Evolutionary conservation across 1,140 invertebrate species (phyloP).

Genomic region (Panonychus citri): DNA sequence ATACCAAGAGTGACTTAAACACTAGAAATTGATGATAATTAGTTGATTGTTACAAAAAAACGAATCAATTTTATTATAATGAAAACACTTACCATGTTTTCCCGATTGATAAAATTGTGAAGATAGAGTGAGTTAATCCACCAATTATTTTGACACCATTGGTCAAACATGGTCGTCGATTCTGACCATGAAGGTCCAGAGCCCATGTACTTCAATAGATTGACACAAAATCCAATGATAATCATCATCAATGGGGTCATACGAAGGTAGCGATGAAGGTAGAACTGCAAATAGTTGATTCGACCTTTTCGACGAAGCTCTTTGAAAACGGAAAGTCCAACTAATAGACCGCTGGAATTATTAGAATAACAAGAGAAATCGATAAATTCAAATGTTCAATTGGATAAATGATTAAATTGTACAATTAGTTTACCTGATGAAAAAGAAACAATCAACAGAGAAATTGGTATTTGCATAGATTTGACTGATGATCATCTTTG

Average conservation of each 20-base stretch:
- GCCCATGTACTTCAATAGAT: slow-evolving; percentile 13
- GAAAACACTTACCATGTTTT: slow-evolving; percentile 17
- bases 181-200: slow-evolving; percentile 15
- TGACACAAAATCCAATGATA: slow-evolving; percentile 14
- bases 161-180: slow-evolving; percentile 15
- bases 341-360: slow-evolving; percentile 14
- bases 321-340: slow-evolving; percentile 10
- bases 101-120: slow-evolving; percentile 17
- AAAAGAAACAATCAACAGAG: slow-evolving; percentile 17
- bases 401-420: no score
- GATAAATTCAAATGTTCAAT: no score
- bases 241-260: slow-evolving; percentile 17
- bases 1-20: slow-evolving; percentile 22
- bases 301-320: slow-evolving; percentile 8
- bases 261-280: slow-evolving; percentile 15
- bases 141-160: slow-evolving; percentile 18
- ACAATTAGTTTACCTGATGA: slow-evolving; percentile 12
- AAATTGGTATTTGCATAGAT: slow-evolving; percentile 18
- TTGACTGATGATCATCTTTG: slow-evolving; percentile 12
- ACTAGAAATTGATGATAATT: slow-evolving; percentile 13
- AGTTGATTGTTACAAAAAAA: no score
- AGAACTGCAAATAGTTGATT: slow-evolving; percentile 11
- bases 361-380: background rate
- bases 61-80: no score
- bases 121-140: slow-evolving; percentile 18